Conservation (phyloP, 2,113 vertebrate species). For the Oncorhynchus gorbuscha region DNA sequence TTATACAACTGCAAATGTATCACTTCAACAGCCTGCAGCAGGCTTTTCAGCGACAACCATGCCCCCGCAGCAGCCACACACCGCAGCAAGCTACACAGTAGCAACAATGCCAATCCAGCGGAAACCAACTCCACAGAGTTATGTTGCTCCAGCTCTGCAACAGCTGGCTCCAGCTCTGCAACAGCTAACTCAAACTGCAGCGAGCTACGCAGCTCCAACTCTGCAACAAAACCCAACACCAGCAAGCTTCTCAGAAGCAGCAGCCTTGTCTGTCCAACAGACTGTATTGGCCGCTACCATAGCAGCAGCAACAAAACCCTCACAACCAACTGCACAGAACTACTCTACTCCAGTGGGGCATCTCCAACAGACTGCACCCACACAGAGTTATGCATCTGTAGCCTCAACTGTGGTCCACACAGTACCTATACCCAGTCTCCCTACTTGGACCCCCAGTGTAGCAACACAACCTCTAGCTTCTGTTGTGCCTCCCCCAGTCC, state of each 20-base stretch:
- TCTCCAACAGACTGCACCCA: constrained; percentile 33
- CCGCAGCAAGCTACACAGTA: not conserved
- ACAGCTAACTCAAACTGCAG: constrained; percentile 29
- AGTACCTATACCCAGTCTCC: constrained; percentile 36
- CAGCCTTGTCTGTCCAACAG: not conserved
- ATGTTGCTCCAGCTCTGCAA: constrained; percentile 21
- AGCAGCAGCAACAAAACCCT: constrained; percentile 22
- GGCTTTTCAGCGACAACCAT: not conserved
- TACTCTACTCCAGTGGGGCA: constrained; percentile 21
- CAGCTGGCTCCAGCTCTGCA: constrained; percentile 26
- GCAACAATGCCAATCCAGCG: constrained; percentile 33
- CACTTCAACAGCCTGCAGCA: constrained; percentile 6
- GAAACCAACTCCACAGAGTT: constrained; percentile 32
- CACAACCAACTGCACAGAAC: constrained; percentile 50
- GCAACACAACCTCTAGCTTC: not conserved
- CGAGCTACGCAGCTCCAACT: constrained; percentile 37
- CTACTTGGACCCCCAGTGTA: constrained; percentile 40
- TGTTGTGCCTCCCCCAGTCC: not conserved
- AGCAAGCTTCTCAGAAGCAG: not conserved
- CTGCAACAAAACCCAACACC: constrained; percentile 39
- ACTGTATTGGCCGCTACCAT: not conserved
- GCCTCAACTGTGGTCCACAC: constrained; percentile 28
- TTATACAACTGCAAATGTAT: constrained; percentile 16
- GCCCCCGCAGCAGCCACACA: constrained; percentile 17
- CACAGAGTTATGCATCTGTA: constrained; percentile 45